A percentile compares a stretch with the other conserved stretches of the same genome.
These are phyloP conservation scores for Cephus sareptanus DNA, from an alignment of 2,888 invertebrate genomes.

Conservation along the genomic window DNA sequence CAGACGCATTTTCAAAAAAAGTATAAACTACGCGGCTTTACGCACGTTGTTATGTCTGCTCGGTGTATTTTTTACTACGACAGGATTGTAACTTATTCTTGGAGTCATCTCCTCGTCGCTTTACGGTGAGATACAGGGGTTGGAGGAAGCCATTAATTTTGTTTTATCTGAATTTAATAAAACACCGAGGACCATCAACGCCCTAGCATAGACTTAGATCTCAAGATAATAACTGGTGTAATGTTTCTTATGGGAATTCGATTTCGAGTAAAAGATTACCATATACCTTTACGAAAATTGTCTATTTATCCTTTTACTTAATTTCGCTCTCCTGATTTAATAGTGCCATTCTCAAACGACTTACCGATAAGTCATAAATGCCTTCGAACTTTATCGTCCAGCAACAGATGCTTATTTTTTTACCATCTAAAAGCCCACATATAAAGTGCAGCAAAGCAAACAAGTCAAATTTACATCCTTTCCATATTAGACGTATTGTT, in stretches of 20 bases:
- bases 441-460: neutral
- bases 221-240: slow-evolving; percentile 6
- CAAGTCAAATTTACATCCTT: neutral
- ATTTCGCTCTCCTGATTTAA: neutral
- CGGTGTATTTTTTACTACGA: slow-evolving; percentile 12
- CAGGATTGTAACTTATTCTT: slow-evolving; percentile 12
- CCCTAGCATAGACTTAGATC: slow-evolving; percentile 6
- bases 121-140: slow-evolving; percentile 1
- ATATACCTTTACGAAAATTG: neutral
- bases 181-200: slow-evolving; percentile 9
- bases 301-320: neutral
- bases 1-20: neutral
- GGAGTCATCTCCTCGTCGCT: neutral
- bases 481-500: neutral
- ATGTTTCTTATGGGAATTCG: slow-evolving; percentile 11
- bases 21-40: slow-evolving; percentile 1
- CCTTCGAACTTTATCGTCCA: neutral
- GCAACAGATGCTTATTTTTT: neutral
- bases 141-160: slow-evolving; percentile 18
- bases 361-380: neutral
- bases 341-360: neutral
- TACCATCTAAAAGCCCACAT: neutral
- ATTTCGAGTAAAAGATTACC: slow-evolving; percentile 8
- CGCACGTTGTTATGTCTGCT: slow-evolving; percentile 14
- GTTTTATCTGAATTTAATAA: slow-evolving; percentile 24